Conservation (phyloP, 2,888 invertebrate genomes). For the Cataglyphis rosenhaueri region DNA sequence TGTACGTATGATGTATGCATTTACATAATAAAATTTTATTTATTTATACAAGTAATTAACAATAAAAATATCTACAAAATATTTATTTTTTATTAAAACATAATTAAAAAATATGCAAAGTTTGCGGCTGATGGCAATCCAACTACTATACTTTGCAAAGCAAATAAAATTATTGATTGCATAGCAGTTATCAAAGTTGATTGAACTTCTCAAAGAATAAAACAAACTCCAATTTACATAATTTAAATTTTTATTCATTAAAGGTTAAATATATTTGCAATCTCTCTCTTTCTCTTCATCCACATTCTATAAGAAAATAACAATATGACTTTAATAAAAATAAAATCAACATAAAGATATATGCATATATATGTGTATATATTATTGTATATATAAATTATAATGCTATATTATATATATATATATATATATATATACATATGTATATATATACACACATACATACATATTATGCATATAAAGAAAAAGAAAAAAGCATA, state of each 20-base stretch:
- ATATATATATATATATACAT: neutral
- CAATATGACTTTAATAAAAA: neutral
- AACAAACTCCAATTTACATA: neutral
- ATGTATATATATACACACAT: neutral
- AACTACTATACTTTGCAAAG: neutral
- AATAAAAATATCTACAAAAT: neutral
- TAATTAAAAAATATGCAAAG: neutral
- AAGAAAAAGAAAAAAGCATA: neutral
- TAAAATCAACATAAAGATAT: neutral
- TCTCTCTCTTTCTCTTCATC: neutral
- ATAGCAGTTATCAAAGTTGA: neutral
- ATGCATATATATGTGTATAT: neutral
- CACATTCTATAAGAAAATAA: neutral
- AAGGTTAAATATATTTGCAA: neutral
- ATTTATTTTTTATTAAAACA: neutral
- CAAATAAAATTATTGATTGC: conserved; percentile 4
- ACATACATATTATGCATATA: neutral
- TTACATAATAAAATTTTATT: too few relatives aligned
- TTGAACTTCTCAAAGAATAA: neutral
- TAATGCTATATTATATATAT: neutral
- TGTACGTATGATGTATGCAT: too few relatives aligned
- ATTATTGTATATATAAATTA: too few relatives aligned
- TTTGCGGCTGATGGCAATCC: neutral
- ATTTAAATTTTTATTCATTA: neutral
- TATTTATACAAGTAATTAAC: neutral